Evolutionary conservation across 2,113 vertebrate species (phyloP).

Genomic region (Cavia porcellus): DNA sequence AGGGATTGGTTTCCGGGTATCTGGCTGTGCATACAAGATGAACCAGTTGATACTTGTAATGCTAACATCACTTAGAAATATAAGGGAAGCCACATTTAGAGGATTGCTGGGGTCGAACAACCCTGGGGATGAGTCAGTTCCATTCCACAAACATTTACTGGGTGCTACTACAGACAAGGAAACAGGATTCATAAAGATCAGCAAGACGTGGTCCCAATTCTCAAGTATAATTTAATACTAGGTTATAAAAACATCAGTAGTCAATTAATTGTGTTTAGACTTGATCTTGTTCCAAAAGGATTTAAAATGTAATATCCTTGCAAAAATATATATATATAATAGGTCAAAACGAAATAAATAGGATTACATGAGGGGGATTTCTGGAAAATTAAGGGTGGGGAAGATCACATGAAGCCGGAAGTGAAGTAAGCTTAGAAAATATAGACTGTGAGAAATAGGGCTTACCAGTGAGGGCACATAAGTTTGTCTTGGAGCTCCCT

Average conservation of each 20-base stretch:
- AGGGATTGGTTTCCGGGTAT: conserved; percentile 59
- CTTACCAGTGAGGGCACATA: not conserved
- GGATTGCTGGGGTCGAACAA: not conserved
- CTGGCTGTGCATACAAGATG: conserved; percentile 18
- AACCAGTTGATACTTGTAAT: conserved; percentile 61
- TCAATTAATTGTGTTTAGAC: conserved; percentile 77
- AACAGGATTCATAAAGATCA: conserved; percentile 58
- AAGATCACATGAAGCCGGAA: conserved; percentile 10
- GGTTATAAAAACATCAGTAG: conserved; percentile 73
- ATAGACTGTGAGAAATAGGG: conserved; percentile 17
- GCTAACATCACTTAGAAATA: conserved; percentile 56
- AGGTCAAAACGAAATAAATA: conserved; percentile 64
- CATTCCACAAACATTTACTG: conserved; percentile 67
- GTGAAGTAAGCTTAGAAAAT: conserved; percentile 46
- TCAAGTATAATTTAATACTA: conserved; percentile 74
- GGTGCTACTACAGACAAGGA: conserved; percentile 50
- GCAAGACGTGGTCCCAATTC: conserved; percentile 62
- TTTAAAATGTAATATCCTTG: conserved; percentile 59
- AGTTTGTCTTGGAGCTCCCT: not conserved
- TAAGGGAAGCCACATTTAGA: conserved; percentile 47
- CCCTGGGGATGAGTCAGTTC: conserved; percentile 29
- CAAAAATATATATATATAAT: not conserved
- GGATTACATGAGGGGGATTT: conserved; percentile 2
- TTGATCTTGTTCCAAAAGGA: conserved; percentile 64
- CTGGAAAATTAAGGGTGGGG: conserved; percentile 29